Evolutionary conservation across 30 jellyfish, hydroid and myxozoan genomes (phyloP), one percentile per base, ranked within the genome.

Genomic region (Calvadosia cruxmelitensis): DNA sequence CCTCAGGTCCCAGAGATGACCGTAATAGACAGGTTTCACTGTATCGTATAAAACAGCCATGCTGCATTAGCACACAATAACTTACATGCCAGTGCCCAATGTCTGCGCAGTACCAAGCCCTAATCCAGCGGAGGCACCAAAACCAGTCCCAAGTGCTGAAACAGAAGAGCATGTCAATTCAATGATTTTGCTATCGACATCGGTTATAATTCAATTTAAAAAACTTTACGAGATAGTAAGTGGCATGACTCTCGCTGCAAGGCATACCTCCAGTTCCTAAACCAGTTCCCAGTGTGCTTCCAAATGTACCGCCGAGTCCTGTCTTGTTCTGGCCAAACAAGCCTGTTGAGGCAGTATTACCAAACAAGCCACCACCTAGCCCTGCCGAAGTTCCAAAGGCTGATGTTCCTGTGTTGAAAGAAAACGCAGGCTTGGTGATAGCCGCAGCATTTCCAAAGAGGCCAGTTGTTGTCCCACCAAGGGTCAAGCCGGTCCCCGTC

Each of bases 311-410:
- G 10, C 33, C 69, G 24, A 27, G 12, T 12, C 82, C 91, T 0
- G 91, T 68, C 33, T 35, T 67, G 33, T 64, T 31, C 75, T 86
- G 84, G 13, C 96, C 96, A 74, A 86, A 86, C 49, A 86, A 48
- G 23, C 93, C 87, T 5, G 84, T 80, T 31, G 81, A 75, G 33
- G 89, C 66, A 32, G 92, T 52, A 29, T 68, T 34, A 3, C 94
- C 94, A 70, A 80, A 80, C 12, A 86, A 70, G 3, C 93, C 81
- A 23, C 73, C 72, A 3, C 83, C 81, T 1, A 64, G 57, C 42
- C 65, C 28, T 3, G 84, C 66, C 35, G 78, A 28, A 20, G 87
- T 36, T 3, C 91, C 91, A 73, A 81, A 81, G 12, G 87, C 91
- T 0, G 81, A 33, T 51, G 95, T 75, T 23, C 86, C 86, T 28